phyloP scores from a whole-genome alignment of 2,113 vertebrate species.

The Pandion haliaetus region DNA sequence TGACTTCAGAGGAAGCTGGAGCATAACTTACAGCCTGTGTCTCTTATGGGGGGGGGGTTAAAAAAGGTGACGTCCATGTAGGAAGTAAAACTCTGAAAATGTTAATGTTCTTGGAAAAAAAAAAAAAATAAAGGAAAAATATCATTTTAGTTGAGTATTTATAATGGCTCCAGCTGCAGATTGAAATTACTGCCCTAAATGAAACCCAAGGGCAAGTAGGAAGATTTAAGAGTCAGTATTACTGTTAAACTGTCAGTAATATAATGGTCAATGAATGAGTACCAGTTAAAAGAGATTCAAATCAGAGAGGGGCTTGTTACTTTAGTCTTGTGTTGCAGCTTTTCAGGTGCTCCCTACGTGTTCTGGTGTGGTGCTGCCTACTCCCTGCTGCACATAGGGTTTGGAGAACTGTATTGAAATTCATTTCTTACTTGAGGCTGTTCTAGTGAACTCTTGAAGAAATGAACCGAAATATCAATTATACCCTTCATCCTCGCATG shows the following conservation, averaged over 20 bases:
- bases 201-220: background rate
- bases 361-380: background rate
- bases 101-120: background rate
- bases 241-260: background rate
- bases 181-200: background rate
- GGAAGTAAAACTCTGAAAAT: background rate
- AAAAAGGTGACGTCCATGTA: background rate
- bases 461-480: background rate
- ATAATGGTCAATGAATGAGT: background rate
- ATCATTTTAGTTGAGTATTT: background rate
- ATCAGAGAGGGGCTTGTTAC: background rate
- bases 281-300: background rate
- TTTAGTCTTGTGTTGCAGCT: background rate
- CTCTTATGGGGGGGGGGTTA: background rate
- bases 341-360: background rate
- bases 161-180: background rate
- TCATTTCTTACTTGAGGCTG: background rate
- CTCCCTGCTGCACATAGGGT: background rate
- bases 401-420: background rate
- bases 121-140: no score
- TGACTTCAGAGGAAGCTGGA: background rate
- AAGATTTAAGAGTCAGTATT: background rate
- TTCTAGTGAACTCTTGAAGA: background rate
- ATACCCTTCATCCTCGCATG: background rate
- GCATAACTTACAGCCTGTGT: background rate